phyloP scores from a whole-genome alignment of 1,140 invertebrate species.

The Drosophila subobscura region DNA sequence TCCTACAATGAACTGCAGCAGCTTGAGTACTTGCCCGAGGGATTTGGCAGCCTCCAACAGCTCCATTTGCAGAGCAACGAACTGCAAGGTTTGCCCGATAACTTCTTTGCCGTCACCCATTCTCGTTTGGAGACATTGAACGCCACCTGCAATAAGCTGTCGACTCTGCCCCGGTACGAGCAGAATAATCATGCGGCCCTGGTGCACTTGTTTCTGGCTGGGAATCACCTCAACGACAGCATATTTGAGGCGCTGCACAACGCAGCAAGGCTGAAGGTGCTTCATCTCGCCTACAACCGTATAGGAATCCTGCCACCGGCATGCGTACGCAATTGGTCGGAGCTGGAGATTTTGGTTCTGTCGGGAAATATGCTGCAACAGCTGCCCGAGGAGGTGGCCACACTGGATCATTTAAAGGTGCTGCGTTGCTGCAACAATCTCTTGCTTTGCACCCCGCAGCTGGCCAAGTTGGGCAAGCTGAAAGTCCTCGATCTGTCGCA shows the following conservation, averaged over 20 bases:
- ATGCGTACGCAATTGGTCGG: conserved; percentile 89
- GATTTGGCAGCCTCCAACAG: conserved; percentile 88
- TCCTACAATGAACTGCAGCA: conserved; percentile 90
- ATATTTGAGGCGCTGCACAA: conserved; percentile 88
- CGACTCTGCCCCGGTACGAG: conserved; percentile 86
- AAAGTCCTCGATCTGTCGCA: conserved; percentile 93
- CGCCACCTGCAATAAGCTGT: conserved; percentile 90
- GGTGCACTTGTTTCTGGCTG: conserved; percentile 90
- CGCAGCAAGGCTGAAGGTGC: conserved; percentile 87
- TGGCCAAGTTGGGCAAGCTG: conserved; percentile 89
- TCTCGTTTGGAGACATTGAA: conserved; percentile 89
- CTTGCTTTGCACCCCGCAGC: conserved; percentile 89
- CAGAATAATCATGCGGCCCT: conserved; percentile 86
- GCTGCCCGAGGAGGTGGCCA: conserved; percentile 90
- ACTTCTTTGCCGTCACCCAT: conserved; percentile 89
- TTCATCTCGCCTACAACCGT: conserved; percentile 92
- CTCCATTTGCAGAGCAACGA: conserved; percentile 91
- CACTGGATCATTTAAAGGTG: conserved; percentile 88
- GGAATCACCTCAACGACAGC: conserved; percentile 90
- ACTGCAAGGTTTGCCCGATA: conserved; percentile 88
- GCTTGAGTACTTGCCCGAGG: conserved; percentile 88
- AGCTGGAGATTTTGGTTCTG: conserved; percentile 91
- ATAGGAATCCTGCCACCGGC: conserved; percentile 89
- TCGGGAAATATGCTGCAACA: conserved; percentile 92
- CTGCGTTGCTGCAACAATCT: conserved; percentile 93